Percentiles rank a stretch among this genome's conserved stretches.
phyloP scores from a whole-genome alignment of 2,113 vertebrate genomes.

The Ranitomeya imitator region DNA sequence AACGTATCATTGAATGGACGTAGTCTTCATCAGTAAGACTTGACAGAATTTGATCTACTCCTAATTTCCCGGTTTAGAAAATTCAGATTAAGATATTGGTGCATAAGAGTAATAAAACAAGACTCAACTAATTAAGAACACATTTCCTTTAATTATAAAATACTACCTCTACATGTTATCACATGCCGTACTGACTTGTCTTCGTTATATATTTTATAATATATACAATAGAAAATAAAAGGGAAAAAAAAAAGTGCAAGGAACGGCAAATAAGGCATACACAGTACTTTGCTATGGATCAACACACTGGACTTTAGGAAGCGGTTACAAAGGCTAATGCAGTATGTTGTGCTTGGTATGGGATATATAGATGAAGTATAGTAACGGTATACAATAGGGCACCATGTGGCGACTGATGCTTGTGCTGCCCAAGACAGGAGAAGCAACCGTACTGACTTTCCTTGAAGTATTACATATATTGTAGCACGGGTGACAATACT shows the following conservation, averaged over 20 bases:
- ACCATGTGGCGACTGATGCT: background rate
- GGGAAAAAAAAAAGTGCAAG: background rate
- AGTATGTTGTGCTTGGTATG: background rate
- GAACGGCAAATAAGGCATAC: constrained; percentile 26
- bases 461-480: background rate
- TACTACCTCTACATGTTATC: background rate
- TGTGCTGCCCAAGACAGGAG: background rate
- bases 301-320: background rate
- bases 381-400: background rate
- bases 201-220: background rate
- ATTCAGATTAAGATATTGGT: background rate
- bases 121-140: background rate
- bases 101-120: background rate
- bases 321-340: background rate
- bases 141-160: constrained; percentile 34
- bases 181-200: background rate
- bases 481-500: background rate
- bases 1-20: background rate
- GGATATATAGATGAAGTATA: background rate
- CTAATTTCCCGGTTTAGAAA: background rate
- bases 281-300: background rate
- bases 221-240: constrained; percentile 13
- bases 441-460: background rate
- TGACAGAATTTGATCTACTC: background rate
- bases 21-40: background rate